These are phyloP conservation scores for Plusia festucae DNA, from an alignment of 2,888 invertebrate species.

Conservation along the genomic window DNA sequence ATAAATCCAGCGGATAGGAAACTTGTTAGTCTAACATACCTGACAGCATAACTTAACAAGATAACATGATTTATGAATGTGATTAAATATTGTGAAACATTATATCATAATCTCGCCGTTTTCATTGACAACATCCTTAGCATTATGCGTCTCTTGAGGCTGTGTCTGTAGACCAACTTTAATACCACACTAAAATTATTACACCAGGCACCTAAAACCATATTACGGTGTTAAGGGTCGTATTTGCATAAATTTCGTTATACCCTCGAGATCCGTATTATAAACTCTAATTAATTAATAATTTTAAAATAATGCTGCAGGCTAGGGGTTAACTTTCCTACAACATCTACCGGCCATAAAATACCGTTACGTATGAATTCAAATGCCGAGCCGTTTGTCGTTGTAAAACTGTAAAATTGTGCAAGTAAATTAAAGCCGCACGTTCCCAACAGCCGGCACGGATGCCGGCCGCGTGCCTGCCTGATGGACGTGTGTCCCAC, in stretches of 20 bases:
- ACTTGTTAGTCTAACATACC: background rate
- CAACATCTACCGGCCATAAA: slow-evolving; percentile 26
- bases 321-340: slow-evolving; percentile 16
- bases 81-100: too few relatives aligned
- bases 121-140: too few relatives aligned
- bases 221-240: slow-evolving; percentile 7
- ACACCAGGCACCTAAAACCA: background rate
- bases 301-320: slow-evolving; percentile 30
- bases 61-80: too few relatives aligned
- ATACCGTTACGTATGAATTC: slow-evolving; percentile 45
- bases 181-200: background rate
- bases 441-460: slow-evolving; percentile 5
- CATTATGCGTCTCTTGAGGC: background rate
- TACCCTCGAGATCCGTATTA: slow-evolving; percentile 37
- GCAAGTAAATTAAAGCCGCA: slow-evolving; percentile 14
- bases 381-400: slow-evolving; percentile 17
- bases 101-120: too few relatives aligned
- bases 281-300: slow-evolving; percentile 31
- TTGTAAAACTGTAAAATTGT: slow-evolving; percentile 25
- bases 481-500: slow-evolving; percentile 29
- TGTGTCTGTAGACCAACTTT: background rate
- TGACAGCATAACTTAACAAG: background rate
- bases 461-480: slow-evolving; percentile 21
- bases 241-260: slow-evolving; percentile 21
- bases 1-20: slow-evolving; percentile 1